These are phyloP conservation scores for Podarcis lilfordi DNA, from an alignment of 2,797 vertebrate genomes.

Conservation along the genomic window DNA sequence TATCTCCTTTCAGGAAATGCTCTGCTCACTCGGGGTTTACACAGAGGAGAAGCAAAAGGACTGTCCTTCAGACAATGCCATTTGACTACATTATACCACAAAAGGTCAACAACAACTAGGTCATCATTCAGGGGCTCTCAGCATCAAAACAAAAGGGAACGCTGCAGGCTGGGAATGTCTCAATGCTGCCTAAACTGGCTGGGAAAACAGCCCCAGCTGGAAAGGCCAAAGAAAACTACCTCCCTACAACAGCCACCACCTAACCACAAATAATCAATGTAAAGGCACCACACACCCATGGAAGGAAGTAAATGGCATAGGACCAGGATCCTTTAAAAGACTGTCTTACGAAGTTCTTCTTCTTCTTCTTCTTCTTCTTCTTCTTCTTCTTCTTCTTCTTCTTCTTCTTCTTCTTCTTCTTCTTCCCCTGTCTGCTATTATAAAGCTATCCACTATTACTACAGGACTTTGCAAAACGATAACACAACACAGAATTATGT, in stretches of 20 bases:
- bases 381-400: no score
- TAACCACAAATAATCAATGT: neutral
- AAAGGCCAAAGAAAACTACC: no score
- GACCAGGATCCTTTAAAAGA: no score
- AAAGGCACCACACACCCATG: neutral
- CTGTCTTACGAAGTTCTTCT: no score
- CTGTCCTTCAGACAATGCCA: neutral
- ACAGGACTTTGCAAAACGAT: accelerated
- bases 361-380: no score
- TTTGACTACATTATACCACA: neutral
- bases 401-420: no score
- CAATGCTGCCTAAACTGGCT: neutral
- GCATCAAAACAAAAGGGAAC: neutral
- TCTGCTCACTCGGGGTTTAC: neutral
- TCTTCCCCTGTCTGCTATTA: no score
- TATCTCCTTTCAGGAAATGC: neutral
- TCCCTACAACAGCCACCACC: neutral
- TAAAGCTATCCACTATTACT: conserved; percentile 3
- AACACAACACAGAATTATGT: conserved; percentile 23
- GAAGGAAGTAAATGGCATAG: neutral
- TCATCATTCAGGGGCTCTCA: neutral
- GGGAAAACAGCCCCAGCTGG: neutral
- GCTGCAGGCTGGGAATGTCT: neutral
- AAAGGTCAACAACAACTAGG: neutral
- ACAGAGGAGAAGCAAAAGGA: no score